phyloP scores from a whole-genome alignment of 2,888 invertebrate genomes.

The Phyllotreta striolata region DNA sequence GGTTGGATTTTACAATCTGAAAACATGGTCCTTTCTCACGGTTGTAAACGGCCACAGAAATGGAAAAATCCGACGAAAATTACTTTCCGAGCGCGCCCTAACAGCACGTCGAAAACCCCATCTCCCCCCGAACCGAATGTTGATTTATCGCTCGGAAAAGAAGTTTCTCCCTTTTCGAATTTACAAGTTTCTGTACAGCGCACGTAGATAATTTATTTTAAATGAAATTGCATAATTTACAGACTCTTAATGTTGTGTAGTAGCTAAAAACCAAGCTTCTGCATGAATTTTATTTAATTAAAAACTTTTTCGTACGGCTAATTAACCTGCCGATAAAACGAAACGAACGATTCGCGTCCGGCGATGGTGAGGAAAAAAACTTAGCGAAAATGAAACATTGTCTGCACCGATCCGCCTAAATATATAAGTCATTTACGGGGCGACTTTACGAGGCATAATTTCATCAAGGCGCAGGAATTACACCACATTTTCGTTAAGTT shows the following conservation, averaged over 20 bases:
- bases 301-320: too few relatives aligned
- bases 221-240: too few relatives aligned
- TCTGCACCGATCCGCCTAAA: constrained; percentile 42
- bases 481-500: constrained; percentile 55
- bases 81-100: constrained; percentile 22
- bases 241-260: too few relatives aligned
- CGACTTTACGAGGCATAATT: constrained; percentile 58
- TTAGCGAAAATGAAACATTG: constrained; percentile 34
- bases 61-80: constrained; percentile 46
- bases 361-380: too few relatives aligned
- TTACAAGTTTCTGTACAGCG: too few relatives aligned
- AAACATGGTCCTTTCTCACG: constrained; percentile 53
- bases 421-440: constrained; percentile 54
- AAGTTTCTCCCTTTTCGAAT: neutral
- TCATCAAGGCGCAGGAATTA: constrained; percentile 57
- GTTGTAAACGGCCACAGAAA: constrained; percentile 46
- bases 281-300: too few relatives aligned
- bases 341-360: too few relatives aligned
- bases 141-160: constrained; percentile 54
- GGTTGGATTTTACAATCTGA: constrained; percentile 52
- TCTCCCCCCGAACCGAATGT: constrained; percentile 40
- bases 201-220: too few relatives aligned
- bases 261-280: too few relatives aligned
- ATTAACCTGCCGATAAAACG: too few relatives aligned
- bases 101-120: too few relatives aligned